These are phyloP conservation scores for Cynodonichthys magdalenae DNA, from an alignment of 2,797 vertebrate genomes.

Conservation along the genomic window DNA sequence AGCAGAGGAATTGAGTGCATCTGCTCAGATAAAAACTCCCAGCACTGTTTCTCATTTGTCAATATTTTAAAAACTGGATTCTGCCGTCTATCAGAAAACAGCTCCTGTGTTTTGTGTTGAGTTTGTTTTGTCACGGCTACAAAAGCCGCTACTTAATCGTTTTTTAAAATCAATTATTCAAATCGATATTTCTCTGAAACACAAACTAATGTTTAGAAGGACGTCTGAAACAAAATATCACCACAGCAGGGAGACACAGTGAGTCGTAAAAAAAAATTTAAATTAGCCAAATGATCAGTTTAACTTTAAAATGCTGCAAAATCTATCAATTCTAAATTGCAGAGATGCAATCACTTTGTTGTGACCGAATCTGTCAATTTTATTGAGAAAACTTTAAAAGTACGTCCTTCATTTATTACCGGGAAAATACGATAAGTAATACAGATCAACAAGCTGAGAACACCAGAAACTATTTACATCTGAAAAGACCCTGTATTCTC, in stretches of 20 bases:
- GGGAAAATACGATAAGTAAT: too few relatives aligned
- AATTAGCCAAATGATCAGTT: too few relatives aligned
- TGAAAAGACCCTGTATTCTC: neutral
- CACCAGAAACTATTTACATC: neutral
- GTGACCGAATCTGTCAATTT: too few relatives aligned
- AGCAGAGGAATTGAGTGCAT: constrained; percentile 15
- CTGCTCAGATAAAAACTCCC: constrained; percentile 23
- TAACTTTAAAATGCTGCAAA: too few relatives aligned
- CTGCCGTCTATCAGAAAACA: neutral
- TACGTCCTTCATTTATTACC: too few relatives aligned
- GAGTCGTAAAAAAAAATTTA: too few relatives aligned
- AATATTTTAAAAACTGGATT: neutral
- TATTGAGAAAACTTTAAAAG: too few relatives aligned
- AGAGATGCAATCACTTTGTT: too few relatives aligned
- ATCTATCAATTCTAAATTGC: too few relatives aligned
- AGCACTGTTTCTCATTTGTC: constrained; percentile 35
- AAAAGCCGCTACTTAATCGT: neutral
- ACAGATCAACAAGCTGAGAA: neutral
- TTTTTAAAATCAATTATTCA: neutral
- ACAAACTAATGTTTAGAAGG: neutral
- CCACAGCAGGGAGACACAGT: too few relatives aligned
- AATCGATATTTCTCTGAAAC: constrained; percentile 4
- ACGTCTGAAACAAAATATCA: neutral
- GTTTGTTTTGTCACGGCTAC: neutral
- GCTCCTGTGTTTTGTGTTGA: neutral